Evolutionary conservation across 53 echinoderm and acorn worm species (phyloP).

Genomic region (Paracentrotus lividus): DNA sequence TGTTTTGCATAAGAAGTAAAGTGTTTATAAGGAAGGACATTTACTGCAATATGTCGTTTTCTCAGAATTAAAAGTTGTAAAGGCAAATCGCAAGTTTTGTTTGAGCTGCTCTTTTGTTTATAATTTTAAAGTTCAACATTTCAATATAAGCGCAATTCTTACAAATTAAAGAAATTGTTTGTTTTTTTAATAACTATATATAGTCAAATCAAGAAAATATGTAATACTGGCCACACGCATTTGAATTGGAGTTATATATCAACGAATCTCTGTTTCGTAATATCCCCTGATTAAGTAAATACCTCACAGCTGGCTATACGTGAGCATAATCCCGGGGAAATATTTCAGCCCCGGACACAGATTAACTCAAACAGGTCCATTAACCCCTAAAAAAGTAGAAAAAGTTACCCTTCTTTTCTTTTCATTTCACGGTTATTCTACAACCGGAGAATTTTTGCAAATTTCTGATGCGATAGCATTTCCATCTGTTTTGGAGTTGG

Average conservation of each 20-base stretch:
- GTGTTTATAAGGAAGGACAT: background rate
- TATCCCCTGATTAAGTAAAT: constrained; percentile 1
- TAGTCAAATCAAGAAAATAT: background rate
- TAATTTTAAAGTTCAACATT: background rate
- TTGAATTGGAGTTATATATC: background rate
- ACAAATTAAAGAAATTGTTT: background rate
- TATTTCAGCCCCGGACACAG: background rate
- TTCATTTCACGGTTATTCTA: background rate
- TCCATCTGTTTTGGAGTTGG: constrained; percentile 48
- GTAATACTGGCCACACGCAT: background rate
- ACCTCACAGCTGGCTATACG: constrained; percentile 6
- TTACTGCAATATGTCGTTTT: no score
- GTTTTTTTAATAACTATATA: background rate
- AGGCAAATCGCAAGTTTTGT: no score
- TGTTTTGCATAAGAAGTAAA: background rate
- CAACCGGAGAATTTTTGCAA: constrained; percentile 11
- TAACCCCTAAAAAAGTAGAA: background rate
- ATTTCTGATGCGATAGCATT: constrained; percentile 56
- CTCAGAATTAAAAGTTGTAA: no score
- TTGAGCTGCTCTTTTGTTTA: background rate
- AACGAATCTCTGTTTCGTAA: background rate
- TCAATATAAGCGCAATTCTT: background rate
- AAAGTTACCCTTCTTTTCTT: background rate
- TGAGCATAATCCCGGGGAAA: background rate
- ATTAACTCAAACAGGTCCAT: constrained; percentile 14